Base-by-base conservation (phyloP, 2,113 vertebrate species). In the Rallus limicola region DNA sequence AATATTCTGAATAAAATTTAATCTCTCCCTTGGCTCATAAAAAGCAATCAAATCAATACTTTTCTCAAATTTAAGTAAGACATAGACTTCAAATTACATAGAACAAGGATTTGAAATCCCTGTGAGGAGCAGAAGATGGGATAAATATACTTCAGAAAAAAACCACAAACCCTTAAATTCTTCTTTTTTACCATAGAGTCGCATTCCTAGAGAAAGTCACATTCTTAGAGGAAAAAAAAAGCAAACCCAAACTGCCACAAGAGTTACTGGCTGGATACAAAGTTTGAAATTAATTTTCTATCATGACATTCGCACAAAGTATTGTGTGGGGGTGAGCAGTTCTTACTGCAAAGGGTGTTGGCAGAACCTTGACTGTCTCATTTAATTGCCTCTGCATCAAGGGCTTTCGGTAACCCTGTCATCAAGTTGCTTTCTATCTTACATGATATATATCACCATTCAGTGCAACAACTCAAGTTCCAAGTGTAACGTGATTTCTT, bases 261-360 rank as follows among this genome's bases (percentile, higher is more conserved):
- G 60, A 79, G 48, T 84, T 89, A 84, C 28, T 92, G 91, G 34
- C 60, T 92, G 46, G 48, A 71, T 91, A 59, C 58, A 87, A 74
- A 95, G 86, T 89, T 88, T 79, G 69, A 96, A 93, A 93, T 93
- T 95, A 97, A 86, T 95, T 89, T 93, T 92, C 77, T 92, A n/a
- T 86, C 86, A 84, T 96, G 91, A 89, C 91, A 89, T 95, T 87
- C 17, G 3, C 86, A 93, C 62, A 26, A 87, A 79, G 42, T 89
- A 44, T 68, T 84, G 65, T 91, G 69, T 89, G 86, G 87, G 85
- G 93, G 86, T 93, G 86, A 91, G 81, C 24, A 34, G 77, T 82
- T 95, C 80, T 89, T 85, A 46, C 82, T 94, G 89, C 13, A 0
- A 29, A 89, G 65, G 69, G 65, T 95, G 84, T 91, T 96, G 93